Percentiles rank a stretch among this genome's conserved stretches.
These are phyloP conservation scores for Andrena praecox DNA, from an alignment of 2,888 invertebrate species.

Conservation along the genomic window DNA sequence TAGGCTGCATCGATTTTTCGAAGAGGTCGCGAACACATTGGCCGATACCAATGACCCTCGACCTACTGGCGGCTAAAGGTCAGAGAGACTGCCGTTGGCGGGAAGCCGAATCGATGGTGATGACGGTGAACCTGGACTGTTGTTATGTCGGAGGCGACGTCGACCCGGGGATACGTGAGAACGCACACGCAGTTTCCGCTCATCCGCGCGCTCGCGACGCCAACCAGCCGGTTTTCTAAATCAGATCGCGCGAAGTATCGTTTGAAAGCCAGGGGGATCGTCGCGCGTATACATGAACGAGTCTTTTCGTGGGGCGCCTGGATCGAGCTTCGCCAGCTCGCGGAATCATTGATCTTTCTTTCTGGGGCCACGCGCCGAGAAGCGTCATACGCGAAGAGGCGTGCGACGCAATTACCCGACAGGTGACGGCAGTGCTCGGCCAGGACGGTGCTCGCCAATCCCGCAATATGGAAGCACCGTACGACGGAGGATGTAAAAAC, in stretches of 20 bases:
- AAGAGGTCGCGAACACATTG: constrained; percentile 30
- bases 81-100: constrained; percentile 64
- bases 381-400: constrained; percentile 52
- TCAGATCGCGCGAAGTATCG: background rate
- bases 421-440: constrained; percentile 30
- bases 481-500: too few relatives aligned
- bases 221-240: background rate
- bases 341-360: constrained; percentile 75
- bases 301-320: constrained; percentile 18
- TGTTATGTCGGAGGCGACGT: constrained; percentile 13
- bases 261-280: background rate
- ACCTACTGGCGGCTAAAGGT: constrained; percentile 71
- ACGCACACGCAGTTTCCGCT: background rate
- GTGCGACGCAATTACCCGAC: constrained; percentile 61
- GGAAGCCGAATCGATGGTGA: constrained; percentile 60
- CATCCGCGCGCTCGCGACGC: background rate
- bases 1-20: constrained; percentile 69
- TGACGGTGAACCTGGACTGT: constrained; percentile 42
- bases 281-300: constrained; percentile 10
- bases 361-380: constrained; percentile 44
- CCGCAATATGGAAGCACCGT: constrained; percentile 34
- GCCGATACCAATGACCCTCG: constrained; percentile 71
- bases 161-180: background rate
- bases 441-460: constrained; percentile 2
- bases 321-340: constrained; percentile 26